A percentile compares a stretch with the other conserved stretches of the same genome.
These are phyloP conservation scores for Stylophora pistillata DNA, from an alignment of 64 coral and sea anemone species.

Conservation along the genomic window DNA sequence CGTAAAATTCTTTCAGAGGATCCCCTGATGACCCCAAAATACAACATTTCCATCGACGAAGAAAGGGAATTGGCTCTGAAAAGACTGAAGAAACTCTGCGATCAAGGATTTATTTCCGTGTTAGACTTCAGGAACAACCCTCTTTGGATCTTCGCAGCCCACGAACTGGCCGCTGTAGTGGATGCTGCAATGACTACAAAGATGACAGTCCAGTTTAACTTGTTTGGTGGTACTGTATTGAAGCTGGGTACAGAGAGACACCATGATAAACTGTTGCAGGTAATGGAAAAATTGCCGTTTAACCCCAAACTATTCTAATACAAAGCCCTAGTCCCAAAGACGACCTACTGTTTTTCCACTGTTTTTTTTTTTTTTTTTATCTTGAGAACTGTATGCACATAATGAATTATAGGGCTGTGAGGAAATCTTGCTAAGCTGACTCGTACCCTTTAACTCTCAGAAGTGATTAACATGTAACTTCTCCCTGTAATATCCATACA, in stretches of 20 bases:
- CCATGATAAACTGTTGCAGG: slow-evolving; percentile 68
- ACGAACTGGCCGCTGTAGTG: slow-evolving; percentile 53
- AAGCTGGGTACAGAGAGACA: slow-evolving; percentile 77
- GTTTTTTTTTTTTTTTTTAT: too few species aligned
- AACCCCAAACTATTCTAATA: too few species aligned
- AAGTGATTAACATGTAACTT: too few species aligned
- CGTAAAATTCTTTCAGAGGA: slow-evolving; percentile 71
- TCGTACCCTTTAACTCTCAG: too few species aligned
- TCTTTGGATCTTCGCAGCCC: slow-evolving; percentile 66
- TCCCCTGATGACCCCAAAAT: slow-evolving; percentile 62
- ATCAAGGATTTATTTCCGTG: slow-evolving; percentile 66
- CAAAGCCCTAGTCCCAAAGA: too few species aligned
- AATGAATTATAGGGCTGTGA: too few species aligned
- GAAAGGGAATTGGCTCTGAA: slow-evolving; percentile 60
- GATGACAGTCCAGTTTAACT: slow-evolving; percentile 83
- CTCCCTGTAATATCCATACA: too few species aligned
- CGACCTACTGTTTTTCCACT: too few species aligned
- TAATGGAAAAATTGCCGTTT: neutral
- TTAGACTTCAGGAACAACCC: slow-evolving; percentile 66
- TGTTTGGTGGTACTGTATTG: slow-evolving; percentile 76
- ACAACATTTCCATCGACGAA: slow-evolving; percentile 73
- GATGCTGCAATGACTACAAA: slow-evolving; percentile 76
- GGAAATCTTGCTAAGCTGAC: too few species aligned
- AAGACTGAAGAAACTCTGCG: slow-evolving; percentile 63
- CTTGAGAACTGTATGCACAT: too few species aligned